Conservation (phyloP, 2,888 invertebrate genomes). For the Scaeva pyrastri region DNA sequence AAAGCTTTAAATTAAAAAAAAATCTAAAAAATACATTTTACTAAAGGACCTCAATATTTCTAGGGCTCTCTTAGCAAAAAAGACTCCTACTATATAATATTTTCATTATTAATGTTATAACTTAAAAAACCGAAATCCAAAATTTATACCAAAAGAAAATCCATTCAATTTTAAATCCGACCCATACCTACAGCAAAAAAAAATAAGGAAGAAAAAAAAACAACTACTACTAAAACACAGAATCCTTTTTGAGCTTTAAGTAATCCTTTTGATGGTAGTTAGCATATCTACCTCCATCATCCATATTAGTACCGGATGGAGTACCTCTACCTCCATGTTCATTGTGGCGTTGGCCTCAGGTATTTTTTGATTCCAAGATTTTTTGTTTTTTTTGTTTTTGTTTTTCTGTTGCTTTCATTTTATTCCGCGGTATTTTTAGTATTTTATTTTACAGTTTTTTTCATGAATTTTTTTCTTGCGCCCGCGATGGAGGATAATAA, state of each 20-base stretch:
- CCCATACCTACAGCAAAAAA: conserved; percentile 1
- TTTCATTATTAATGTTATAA: too few species aligned
- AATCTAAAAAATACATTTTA: too few species aligned
- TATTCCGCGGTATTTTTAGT: conserved; percentile 41
- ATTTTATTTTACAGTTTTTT: conserved; percentile 33
- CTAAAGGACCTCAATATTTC: too few species aligned
- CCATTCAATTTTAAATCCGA: conserved; percentile 5
- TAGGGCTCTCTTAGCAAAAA: too few species aligned
- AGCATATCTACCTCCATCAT: not conserved
- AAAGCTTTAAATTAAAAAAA: too few species aligned
- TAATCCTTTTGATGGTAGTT: conserved; percentile 41
- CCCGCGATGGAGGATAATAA: conserved; percentile 58
- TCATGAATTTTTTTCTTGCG: conserved; percentile 19
- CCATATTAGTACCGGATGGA: conserved; percentile 7
- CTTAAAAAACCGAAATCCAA: too few species aligned
- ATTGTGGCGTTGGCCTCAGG: conserved; percentile 63
- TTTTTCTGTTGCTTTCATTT: conserved; percentile 33
- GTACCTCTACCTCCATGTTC: not conserved
- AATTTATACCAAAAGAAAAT: too few species aligned
- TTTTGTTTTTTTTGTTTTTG: not conserved
- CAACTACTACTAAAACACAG: conserved; percentile 48
- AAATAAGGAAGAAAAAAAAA: conserved; percentile 9
- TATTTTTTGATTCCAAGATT: conserved; percentile 44
- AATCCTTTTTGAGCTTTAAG: conserved; percentile 33
- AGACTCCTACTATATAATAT: too few species aligned